Evolutionary conservation across 2,797 vertebrate genomes (phyloP), one percentile per base, ranked within the genome.

Genomic region (Hyperoplus lanceolatus): DNA sequence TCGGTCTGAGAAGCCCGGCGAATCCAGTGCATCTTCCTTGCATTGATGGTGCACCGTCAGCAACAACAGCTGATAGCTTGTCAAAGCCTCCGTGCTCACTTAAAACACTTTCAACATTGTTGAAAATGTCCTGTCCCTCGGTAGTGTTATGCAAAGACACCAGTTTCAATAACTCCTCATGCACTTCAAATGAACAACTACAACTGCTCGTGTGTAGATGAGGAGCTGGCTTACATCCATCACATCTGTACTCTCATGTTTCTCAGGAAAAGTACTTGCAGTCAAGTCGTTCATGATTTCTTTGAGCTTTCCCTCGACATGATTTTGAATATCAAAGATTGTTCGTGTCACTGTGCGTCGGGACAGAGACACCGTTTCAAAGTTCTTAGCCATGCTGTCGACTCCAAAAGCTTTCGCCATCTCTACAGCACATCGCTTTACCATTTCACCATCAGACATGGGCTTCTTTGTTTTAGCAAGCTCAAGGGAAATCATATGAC

Each of bases 101-200:
- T 6, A 10, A 50, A 38, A 46, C 41, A 16, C 39, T 59, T 39
- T 45, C 12, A 50, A 58, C 4, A 1, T 29, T 0, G 1, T 42
- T 73, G 10, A 65, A 70, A 51, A 73, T 10, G 29, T 14, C 13
- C 9, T 6, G 41, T n/a, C 58, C 65, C 8, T 69, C 74, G 21
- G n/a, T 46, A 4, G 36, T 78, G 21, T 58, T 16, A 67, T 83
- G 67, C 63, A 79, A 57, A 70, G 67, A 75, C 51, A 49, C 38
- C 16, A 83, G 15, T 53, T 80, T 73, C 48, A 63, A 10, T 48
- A 76, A 41, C 36, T 79, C 45, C 63, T 73, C 4, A 0, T 76
- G 39, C 8, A 76, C 48, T 45, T 58, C 36, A 59, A 67, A 74
- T 5, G 29, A 57, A 18, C 45, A 8, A 3, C 12, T 46, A 29